A percentile compares a stretch with the other conserved stretches of the same genome.
Conservation (phyloP, 2,113 vertebrate species). For the Mobula birostris region DNA sequence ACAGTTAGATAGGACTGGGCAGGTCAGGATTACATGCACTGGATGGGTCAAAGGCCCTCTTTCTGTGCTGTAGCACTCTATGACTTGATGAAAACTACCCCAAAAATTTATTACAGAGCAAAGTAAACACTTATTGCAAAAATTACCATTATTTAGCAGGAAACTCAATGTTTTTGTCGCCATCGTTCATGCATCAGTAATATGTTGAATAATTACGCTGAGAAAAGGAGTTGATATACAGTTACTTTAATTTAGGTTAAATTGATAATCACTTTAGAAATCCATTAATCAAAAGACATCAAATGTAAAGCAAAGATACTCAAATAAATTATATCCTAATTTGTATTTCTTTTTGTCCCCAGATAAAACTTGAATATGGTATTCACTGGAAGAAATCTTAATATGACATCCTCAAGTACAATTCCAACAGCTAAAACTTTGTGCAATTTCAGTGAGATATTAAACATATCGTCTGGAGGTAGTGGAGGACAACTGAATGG, state of each 20-base stretch:
- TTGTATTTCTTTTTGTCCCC: neutral
- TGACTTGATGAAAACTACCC: too few species aligned
- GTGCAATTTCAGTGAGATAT: conserved; percentile 55
- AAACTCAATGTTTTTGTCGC: too few species aligned
- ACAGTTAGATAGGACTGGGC: too few species aligned
- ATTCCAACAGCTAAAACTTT: conserved; percentile 51
- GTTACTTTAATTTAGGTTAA: neutral
- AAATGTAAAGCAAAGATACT: neutral
- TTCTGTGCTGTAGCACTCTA: too few species aligned
- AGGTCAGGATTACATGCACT: too few species aligned
- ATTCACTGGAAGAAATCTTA: conserved; percentile 54
- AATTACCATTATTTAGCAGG: too few species aligned
- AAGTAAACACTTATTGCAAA: too few species aligned
- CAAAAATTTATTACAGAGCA: too few species aligned
- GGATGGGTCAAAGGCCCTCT: too few species aligned
- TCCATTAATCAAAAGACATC: neutral
- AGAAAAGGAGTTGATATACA: neutral
- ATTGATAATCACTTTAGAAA: neutral
- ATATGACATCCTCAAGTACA: conserved; percentile 48
- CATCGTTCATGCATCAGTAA: neutral
- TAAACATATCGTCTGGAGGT: conserved; percentile 44
- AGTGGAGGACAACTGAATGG: conserved; percentile 38
- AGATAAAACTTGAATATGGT: conserved; percentile 51
- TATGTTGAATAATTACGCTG: neutral
- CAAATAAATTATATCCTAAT: neutral